These are phyloP conservation scores for Agapornis canus DNA, from an alignment of 2,797 vertebrate species.

Conservation along the genomic window DNA sequence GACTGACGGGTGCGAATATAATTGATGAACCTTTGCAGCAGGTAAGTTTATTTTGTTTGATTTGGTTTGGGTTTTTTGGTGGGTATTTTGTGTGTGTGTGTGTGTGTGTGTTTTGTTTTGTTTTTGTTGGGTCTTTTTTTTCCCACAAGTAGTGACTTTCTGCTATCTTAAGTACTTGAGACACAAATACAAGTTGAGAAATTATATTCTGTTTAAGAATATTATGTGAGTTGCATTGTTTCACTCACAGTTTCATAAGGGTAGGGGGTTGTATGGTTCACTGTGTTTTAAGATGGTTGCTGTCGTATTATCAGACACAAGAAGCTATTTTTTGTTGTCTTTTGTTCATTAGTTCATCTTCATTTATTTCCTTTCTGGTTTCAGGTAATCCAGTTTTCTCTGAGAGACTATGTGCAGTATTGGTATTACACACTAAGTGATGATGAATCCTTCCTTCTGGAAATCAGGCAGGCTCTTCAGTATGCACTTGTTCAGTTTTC, in stretches of 20 bases:
- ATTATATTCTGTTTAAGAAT: not conserved
- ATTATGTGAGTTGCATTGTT: not conserved
- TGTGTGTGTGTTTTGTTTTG: not conserved
- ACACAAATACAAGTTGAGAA: not conserved
- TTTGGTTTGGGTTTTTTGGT: not conserved
- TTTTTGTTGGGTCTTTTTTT: not conserved
- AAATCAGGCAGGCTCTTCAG: conserved; percentile 95
- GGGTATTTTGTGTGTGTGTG: not conserved
- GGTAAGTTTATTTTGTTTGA: conserved; percentile 70
- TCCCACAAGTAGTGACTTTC: not conserved
- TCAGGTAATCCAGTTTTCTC: conserved; percentile 97
- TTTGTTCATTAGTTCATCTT: not conserved
- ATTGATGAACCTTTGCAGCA: conserved; percentile 98
- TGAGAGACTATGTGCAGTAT: conserved; percentile 98
- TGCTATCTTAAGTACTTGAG: not conserved
- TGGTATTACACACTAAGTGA: conserved; percentile 99
- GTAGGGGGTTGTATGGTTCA: not conserved
- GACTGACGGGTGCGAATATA: conserved; percentile 95
- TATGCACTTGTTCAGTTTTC: conserved; percentile 97
- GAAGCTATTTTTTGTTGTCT: not conserved
- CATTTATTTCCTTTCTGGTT: not conserved
- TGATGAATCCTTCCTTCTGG: conserved; percentile 95
- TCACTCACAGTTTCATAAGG: not conserved
- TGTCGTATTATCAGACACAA: not conserved
- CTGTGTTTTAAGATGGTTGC: not conserved